Evolutionary conservation across 2,113 vertebrate genomes (phyloP).

Genomic region (Chamaea fasciata): DNA sequence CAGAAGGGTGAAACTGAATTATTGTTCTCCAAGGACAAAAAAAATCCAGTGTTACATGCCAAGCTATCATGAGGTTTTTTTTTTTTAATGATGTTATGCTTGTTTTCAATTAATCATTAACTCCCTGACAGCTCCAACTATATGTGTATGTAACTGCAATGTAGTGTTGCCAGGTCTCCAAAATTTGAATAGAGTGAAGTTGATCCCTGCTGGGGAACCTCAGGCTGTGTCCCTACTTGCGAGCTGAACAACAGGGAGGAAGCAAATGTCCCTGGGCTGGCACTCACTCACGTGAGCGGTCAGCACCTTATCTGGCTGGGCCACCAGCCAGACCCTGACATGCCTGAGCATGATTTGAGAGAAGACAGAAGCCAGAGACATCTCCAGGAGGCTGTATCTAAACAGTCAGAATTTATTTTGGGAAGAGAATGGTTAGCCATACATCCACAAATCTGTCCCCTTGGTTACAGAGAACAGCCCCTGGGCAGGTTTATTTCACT

Average conservation of each 20-base stretch:
- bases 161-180: background rate
- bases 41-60: background rate
- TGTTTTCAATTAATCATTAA: background rate
- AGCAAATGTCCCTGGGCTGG: rapidly evolving
- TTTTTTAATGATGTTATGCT: background rate
- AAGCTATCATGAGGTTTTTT: background rate
- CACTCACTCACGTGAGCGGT: rapidly evolving
- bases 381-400: background rate
- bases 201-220: background rate
- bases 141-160: background rate
- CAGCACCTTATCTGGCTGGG: background rate
- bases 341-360: rapidly evolving
- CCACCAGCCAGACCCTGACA: background rate
- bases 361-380: background rate
- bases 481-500: background rate
- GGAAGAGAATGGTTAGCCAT: background rate
- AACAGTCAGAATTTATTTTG: background rate
- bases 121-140: background rate
- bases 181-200: background rate
- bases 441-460: background rate
- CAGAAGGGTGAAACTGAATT: background rate
- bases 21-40: background rate
- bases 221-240: background rate
- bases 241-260: background rate
- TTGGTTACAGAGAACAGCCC: background rate